These are phyloP conservation scores for Salvator merianae DNA, from an alignment of 2,113 vertebrate genomes.

Conservation along the genomic window DNA sequence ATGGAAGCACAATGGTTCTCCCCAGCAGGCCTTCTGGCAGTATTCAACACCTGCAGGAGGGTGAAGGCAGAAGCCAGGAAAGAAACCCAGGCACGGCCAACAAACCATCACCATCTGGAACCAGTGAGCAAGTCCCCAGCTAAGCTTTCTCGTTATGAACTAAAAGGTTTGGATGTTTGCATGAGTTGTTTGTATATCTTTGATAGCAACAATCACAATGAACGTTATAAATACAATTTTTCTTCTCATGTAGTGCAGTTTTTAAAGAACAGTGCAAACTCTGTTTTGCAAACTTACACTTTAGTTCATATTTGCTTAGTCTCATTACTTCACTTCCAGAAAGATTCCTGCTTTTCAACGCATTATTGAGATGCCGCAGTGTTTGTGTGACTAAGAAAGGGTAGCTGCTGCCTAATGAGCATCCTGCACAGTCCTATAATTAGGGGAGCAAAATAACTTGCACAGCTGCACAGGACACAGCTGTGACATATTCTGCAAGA, in stretches of 20 bases:
- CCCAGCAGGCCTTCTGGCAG: not conserved
- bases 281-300: not conserved
- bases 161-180: no score
- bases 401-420: constrained; percentile 3
- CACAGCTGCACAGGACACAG: constrained; percentile 17
- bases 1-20: no score
- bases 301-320: not conserved
- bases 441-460: constrained; percentile 23
- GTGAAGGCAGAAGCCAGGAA: no score
- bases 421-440: constrained; percentile 19
- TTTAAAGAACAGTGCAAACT: not conserved
- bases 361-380: not conserved
- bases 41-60: no score
- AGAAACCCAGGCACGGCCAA: no score
- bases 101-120: no score
- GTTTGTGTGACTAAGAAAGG: constrained; percentile 5
- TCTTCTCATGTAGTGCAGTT: not conserved
- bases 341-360: not conserved
- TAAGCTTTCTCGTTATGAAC: no score
- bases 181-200: not conserved
- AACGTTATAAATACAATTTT: constrained; percentile 38
- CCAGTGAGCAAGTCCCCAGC: no score
- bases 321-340: not conserved
- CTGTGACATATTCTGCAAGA: constrained; percentile 1
- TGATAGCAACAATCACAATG: not conserved